Evolutionary conservation across 2,113 vertebrate species (phyloP).

Genomic region (Malurus elegans): DNA sequence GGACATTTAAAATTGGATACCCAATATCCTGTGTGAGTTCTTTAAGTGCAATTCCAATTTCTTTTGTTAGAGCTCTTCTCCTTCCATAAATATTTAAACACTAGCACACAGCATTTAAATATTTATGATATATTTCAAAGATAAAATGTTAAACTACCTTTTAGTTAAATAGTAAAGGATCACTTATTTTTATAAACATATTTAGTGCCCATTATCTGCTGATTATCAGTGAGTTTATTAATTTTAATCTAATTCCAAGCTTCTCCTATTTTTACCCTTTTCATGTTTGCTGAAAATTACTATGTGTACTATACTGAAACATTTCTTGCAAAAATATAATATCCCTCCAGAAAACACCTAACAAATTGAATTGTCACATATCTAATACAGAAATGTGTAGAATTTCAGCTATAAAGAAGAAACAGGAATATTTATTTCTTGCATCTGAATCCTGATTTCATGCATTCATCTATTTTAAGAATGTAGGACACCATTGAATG

Average conservation of each 20-base stretch:
- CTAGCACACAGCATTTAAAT: background rate
- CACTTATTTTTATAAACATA: background rate
- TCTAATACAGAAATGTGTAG: background rate
- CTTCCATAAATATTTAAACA: background rate
- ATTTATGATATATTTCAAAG: background rate
- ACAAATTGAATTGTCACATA: background rate
- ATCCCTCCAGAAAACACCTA: background rate
- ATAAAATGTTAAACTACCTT: rapidly evolving
- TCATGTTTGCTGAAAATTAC: background rate
- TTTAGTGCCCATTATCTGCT: background rate
- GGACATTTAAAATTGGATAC: background rate
- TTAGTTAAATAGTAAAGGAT: background rate
- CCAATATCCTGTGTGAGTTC: background rate
- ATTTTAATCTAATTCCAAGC: background rate
- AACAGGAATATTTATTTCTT: background rate
- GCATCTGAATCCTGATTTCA: background rate
- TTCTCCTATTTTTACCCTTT: background rate
- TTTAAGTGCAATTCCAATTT: background rate
- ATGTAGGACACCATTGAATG: background rate
- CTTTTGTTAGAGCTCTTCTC: background rate
- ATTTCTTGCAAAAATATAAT: background rate
- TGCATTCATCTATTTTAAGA: background rate
- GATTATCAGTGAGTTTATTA: background rate
- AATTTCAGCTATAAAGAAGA: background rate
- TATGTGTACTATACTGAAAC: background rate